Conservation (phyloP, 64 coral and sea anemone species). For the Hydrozoanthus tunicans region DNA sequence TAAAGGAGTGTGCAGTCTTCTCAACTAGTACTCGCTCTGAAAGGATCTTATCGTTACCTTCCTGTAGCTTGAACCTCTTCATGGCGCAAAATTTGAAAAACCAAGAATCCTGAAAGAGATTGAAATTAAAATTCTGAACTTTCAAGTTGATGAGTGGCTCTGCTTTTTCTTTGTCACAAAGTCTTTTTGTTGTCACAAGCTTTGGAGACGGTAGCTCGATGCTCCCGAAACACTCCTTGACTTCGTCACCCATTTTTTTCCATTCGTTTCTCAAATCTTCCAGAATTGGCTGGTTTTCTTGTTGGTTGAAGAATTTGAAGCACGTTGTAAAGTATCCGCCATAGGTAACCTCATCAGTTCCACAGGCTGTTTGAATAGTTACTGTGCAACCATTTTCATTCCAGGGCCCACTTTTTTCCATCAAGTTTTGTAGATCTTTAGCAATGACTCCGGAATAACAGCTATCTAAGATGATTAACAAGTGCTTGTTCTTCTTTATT, state of each 20-base stretch:
- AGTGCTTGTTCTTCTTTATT: slow-evolving; percentile 58
- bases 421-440: slow-evolving; percentile 3
- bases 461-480: slow-evolving; percentile 65
- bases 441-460: slow-evolving; percentile 65
- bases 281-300: not conserved
- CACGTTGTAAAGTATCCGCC: slow-evolving; percentile 61
- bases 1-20: not conserved
- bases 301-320: slow-evolving; percentile 47
- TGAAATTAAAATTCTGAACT: slow-evolving; percentile 8
- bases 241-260: not conserved
- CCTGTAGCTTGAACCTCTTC: not conserved
- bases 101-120: slow-evolving; percentile 37
- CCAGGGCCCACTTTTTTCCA: not conserved
- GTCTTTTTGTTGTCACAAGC: not conserved
- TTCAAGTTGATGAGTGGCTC: not conserved
- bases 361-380: slow-evolving; percentile 66
- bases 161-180: not conserved
- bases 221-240: not conserved
- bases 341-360: not conserved
- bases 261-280: not conserved
- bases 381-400: slow-evolving; percentile 17
- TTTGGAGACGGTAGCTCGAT: not conserved
- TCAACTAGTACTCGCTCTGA: not conserved
- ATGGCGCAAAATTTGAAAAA: slow-evolving; percentile 56
- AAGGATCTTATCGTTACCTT: not conserved